Base-by-base conservation (phyloP, 1,140 invertebrate genomes). In the Anthonomus grandis region DNA sequence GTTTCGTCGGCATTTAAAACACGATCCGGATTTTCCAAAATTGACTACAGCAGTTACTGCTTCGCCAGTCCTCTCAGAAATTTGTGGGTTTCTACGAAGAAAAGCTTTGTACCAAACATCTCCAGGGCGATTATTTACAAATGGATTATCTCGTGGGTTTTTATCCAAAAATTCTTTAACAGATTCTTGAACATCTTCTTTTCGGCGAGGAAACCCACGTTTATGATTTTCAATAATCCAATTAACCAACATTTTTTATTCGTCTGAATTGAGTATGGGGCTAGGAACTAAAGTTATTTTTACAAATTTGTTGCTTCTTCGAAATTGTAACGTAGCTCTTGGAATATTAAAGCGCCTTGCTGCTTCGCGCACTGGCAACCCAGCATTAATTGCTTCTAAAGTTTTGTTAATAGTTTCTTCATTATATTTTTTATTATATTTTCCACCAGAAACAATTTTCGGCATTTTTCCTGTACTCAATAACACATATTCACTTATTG, bases 1-100 rank as follows among this genome's bases (percentile, higher is more conserved):
- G 65, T 74, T 57, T 74, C 71, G 42, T 74, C 70, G 10, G 52
- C 54, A 48, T 74, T 72, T 27, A 67, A 64, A 12, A 70, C 64
- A 10, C 67, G 36, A 18, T 51, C 48, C 8, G 63, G 59, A 45
- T 68, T 57, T 21, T 60, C 13, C 17, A 74, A 47, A 58, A 72
- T 62, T 48, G 1, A 48, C 6, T 48, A 31, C 25, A 49, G 67
- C 62, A 12, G 37, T 15, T 47, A 66, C 49, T 17, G 48, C 59
- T 50, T 66, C 64, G 24, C 31, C 15, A 23, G 18, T 41, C 56
- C 59, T 57, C 25, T 64, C 13, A 57, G 21, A 39, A 25, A 64
- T 17, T 67, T 54, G 15, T 50, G 65, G 64, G 59, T 73, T 63
- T 34, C 65, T 36, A 39, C 63, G 66, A 31, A 71, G 39, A 64